These are phyloP conservation scores for Dendronephthya gigantea DNA, from an alignment of 64 coral and sea anemone species.

Conservation along the genomic window DNA sequence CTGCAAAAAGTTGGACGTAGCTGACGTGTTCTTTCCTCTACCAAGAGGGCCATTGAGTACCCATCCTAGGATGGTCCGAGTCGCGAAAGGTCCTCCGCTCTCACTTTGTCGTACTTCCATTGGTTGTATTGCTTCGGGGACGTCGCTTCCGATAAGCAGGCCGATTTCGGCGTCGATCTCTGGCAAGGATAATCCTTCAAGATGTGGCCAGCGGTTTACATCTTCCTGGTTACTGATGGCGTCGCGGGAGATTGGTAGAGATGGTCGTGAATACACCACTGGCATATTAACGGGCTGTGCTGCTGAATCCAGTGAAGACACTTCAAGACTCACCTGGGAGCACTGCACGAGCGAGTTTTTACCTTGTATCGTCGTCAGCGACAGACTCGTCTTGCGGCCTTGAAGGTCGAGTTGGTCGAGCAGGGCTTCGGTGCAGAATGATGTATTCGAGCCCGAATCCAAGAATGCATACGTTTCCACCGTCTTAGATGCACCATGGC, in stretches of 20 bases:
- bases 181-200: background rate
- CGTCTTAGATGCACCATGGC: background rate
- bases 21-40: background rate
- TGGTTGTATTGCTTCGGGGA: background rate
- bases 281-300: too few relatives aligned
- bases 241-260: too few relatives aligned
- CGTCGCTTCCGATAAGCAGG: background rate
- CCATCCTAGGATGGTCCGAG: background rate
- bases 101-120: background rate
- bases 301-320: too few relatives aligned
- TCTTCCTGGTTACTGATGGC: background rate
- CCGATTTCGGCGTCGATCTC: background rate
- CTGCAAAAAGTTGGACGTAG: too few relatives aligned
- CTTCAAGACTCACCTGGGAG: too few relatives aligned
- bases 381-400: background rate
- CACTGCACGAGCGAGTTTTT: background rate
- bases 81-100: background rate
- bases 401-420: background rate
- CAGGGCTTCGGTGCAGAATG: background rate
- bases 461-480: conserved; percentile 8
- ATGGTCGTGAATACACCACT: too few relatives aligned
- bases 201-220: background rate
- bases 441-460: background rate
- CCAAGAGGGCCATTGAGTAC: background rate
- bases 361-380: background rate